Conservation (phyloP, 2,888 invertebrate genomes). For the Leptogaster cylindrica region DNA sequence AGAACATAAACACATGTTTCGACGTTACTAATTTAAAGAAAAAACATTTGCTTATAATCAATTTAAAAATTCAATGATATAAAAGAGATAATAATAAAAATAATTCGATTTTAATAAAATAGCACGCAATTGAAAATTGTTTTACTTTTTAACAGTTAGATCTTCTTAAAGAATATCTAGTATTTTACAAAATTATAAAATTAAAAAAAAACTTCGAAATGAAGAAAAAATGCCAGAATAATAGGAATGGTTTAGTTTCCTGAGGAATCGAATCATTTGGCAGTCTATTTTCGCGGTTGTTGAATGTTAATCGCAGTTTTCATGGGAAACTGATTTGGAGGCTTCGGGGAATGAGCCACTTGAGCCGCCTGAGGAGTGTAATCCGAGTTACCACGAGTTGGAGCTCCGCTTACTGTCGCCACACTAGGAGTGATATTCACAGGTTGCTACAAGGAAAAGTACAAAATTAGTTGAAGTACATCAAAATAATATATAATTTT, state of each 20-base stretch:
- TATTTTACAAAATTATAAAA: slow-evolving; percentile 23
- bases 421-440: slow-evolving; percentile 75
- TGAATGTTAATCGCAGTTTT: slow-evolving; percentile 78
- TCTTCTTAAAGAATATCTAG: slow-evolving; percentile 22
- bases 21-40: no score
- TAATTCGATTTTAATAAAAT: slow-evolving; percentile 24
- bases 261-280: background rate
- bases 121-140: slow-evolving; percentile 15
- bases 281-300: slow-evolving; percentile 80
- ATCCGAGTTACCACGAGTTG: slow-evolving; percentile 82
- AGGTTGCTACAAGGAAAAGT: slow-evolving; percentile 55
- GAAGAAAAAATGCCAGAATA: slow-evolving; percentile 12
- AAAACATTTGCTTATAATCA: background rate
- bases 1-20: no score
- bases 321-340: slow-evolving; percentile 69
- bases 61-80: background rate
- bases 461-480: slow-evolving; percentile 3
- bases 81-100: background rate
- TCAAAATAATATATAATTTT: slow-evolving; percentile 47
- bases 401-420: slow-evolving; percentile 77
- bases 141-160: slow-evolving; percentile 16
- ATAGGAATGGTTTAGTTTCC: slow-evolving; percentile 24
- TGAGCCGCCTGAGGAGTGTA: slow-evolving; percentile 89
- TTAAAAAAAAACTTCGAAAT: no score
- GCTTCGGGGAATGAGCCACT: slow-evolving; percentile 80